Base-by-base conservation (phyloP, 2,888 invertebrate species). In the Taenaris catops region DNA sequence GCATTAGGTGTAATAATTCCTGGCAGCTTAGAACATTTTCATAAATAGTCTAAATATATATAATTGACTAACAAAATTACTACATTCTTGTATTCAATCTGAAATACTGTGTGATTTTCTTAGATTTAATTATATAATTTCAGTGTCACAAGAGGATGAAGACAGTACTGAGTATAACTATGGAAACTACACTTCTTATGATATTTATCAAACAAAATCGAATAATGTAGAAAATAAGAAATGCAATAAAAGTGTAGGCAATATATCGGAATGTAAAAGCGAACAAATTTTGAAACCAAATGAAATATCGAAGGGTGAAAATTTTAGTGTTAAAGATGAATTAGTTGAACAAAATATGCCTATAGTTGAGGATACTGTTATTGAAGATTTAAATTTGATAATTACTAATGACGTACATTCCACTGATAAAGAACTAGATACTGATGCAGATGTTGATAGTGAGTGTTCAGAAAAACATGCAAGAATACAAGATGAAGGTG, bases 101-200 rank as follows among this genome's bases (percentile, higher is more conserved):
- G n/a, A n/a, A n/a, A n/a, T n/a, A n/a, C n/a, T n/a, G n/a, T n/a
- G n/a, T n/a, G n/a, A n/a, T n/a, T n/a, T n/a, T n/a, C n/a, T n/a
- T n/a, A n/a, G n/a, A n/a, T 2, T 14, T 14, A 7, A 11, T 12
- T 11, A 6, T 5, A 4, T 11, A 6, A 10, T 52, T 49, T 34
- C 63, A 86, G 86, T 79, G 42, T 81, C 86, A 38, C 81, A 81
- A 58, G 83, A 80, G 40, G 81, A 83, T 40, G 76, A 76, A 24
- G 62, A 63, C 25, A 47, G 41, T 28, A 58, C 61, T 57, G 64
- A 63, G 29, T 86, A 71, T 57, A 67, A 68, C 41, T 84, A 69
- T 61, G 67, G 65, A 35, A 65, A 59, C 48, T 80, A 66, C 55
- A 57, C 74, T 34, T 61, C 67, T 24, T 78, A 61, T 41, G 63